Percentiles rank a stretch among this genome's conserved stretches.
Conservation (phyloP, 2,888 invertebrate genomes). For the Gibbula magus region DNA sequence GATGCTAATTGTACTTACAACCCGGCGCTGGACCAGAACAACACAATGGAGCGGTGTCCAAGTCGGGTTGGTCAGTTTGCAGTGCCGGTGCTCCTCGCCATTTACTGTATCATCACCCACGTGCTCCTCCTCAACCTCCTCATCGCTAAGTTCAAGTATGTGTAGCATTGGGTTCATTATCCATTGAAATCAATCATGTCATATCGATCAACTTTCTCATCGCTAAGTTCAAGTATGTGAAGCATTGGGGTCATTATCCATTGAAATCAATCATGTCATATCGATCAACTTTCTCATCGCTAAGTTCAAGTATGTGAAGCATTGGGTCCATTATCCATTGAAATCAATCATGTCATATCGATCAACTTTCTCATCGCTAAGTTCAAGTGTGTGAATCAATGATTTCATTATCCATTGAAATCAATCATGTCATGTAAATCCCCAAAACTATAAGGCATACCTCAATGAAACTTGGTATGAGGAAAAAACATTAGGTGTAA, state of each 20-base stretch:
- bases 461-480: too few species aligned
- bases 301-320: conserved; percentile 69
- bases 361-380: conserved; percentile 62
- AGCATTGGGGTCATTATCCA: neutral
- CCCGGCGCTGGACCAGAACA: conserved; percentile 14
- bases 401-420: neutral
- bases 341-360: neutral
- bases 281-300: conserved; percentile 53
- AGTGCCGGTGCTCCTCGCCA: conserved; percentile 65
- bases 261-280: neutral
- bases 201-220: conserved; percentile 40
- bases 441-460: too few species aligned
- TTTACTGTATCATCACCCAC: conserved; percentile 71
- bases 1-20: conserved; percentile 31
- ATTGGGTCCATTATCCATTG: neutral
- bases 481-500: too few species aligned
- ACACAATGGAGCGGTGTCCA: conserved; percentile 36
- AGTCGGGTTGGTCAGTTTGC: conserved; percentile 49
- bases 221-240: conserved; percentile 72
- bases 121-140: conserved; percentile 72
- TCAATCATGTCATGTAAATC: neutral
- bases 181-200: neutral
- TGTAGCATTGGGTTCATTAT: neutral
- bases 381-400: conserved; percentile 64
- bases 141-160: conserved; percentile 74